Evolutionary conservation across 2,888 invertebrate species (phyloP).

Genomic region (Koerneria pararmatus): DNA sequence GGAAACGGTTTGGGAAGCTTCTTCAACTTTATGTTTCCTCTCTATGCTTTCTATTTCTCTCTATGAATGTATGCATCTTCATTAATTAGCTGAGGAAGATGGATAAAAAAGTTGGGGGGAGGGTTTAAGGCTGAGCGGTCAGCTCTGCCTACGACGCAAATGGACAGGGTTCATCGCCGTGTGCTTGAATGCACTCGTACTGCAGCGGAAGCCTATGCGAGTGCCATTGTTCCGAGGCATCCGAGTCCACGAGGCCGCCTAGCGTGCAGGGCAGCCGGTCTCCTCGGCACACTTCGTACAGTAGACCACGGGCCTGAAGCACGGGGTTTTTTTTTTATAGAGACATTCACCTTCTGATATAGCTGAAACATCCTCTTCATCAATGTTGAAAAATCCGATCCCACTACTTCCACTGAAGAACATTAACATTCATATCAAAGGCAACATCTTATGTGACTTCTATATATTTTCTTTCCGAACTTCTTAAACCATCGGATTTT

Average conservation of each 20-base stretch:
- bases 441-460: too few species aligned
- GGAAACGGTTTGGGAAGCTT: too few species aligned
- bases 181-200: slow-evolving; percentile 45
- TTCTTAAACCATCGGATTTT: too few species aligned
- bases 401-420: too few species aligned
- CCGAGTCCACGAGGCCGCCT: slow-evolving; percentile 65
- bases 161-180: slow-evolving; percentile 29
- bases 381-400: too few species aligned
- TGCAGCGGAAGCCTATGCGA: slow-evolving; percentile 41
- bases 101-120: not conserved
- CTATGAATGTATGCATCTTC: not conserved
- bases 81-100: not conserved
- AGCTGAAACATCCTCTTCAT: too few species aligned
- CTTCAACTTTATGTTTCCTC: too few species aligned
- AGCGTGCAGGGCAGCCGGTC: slow-evolving; percentile 83
- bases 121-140: not conserved
- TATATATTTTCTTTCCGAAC: too few species aligned
- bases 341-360: too few species aligned
- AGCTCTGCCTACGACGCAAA: not conserved
- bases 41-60: too few species aligned
- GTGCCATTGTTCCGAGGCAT: slow-evolving; percentile 49
- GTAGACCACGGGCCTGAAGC: slow-evolving; percentile 77
- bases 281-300: slow-evolving; percentile 83
- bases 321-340: too few species aligned
- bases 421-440: too few species aligned